Conservation (phyloP, 2,113 vertebrate species). For the Centropus bengalensis region DNA sequence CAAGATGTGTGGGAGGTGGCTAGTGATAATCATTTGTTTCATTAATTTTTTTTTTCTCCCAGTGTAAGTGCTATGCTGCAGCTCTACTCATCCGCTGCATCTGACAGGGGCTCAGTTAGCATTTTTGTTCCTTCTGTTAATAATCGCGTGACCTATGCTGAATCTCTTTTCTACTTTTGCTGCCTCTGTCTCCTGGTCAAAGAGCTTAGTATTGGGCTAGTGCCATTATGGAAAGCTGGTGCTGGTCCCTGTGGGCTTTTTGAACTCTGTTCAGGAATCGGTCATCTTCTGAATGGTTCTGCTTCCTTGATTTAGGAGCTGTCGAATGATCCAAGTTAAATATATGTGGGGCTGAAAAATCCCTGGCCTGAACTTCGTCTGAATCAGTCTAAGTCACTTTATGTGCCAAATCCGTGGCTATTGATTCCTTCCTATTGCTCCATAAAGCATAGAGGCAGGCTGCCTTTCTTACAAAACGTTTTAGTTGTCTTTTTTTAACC, state of each 20-base stretch:
- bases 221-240: neutral
- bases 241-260: neutral
- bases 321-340: neutral
- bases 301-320: neutral
- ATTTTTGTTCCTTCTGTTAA: neutral
- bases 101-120: neutral
- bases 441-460: neutral
- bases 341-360: neutral
- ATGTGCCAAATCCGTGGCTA: neutral
- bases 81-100: neutral
- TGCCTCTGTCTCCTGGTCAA: neutral
- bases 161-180: neutral
- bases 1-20: neutral
- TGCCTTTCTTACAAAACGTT: conserved; percentile 28
- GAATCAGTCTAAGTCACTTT: conserved; percentile 26
- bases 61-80: neutral
- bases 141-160: neutral
- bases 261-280: neutral
- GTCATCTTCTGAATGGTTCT: neutral
- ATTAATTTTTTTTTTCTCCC: no score
- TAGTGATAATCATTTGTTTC: neutral
- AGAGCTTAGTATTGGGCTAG: neutral
- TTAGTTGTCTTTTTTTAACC: neutral
- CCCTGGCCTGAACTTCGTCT: neutral
- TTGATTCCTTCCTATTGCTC: conserved; percentile 20